Evolutionary conservation across 2,113 vertebrate species (phyloP).

Genomic region (Dissostichus mawsoni): DNA sequence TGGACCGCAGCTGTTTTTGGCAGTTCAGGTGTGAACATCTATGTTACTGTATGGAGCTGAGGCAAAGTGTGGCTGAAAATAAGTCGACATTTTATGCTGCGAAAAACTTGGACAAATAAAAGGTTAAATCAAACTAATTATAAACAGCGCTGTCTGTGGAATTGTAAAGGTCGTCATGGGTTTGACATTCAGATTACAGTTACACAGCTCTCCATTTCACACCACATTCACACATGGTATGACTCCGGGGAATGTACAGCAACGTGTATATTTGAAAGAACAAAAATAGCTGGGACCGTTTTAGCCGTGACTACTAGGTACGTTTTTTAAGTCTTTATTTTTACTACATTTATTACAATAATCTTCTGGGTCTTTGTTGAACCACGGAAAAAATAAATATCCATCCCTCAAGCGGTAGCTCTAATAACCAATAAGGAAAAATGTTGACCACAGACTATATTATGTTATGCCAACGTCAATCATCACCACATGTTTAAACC

Average conservation of each 20-base stretch:
- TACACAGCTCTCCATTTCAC: slow-evolving; percentile 9
- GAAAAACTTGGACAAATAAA: neutral
- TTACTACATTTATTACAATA: neutral
- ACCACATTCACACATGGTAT: slow-evolving; percentile 5
- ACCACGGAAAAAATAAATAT: neutral
- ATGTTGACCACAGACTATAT: too few relatives aligned
- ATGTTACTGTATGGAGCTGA: neutral
- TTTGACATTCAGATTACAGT: slow-evolving; percentile 7
- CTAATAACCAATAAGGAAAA: too few relatives aligned
- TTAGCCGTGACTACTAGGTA: neutral
- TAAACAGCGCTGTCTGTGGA: neutral
- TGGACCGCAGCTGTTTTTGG: neutral
- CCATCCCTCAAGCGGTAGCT: too few relatives aligned
- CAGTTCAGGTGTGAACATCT: neutral
- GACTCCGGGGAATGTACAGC: slow-evolving; percentile 14
- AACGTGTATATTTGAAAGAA: neutral
- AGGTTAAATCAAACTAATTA: neutral
- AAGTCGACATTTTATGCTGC: neutral
- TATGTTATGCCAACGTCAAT: too few relatives aligned
- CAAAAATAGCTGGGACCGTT: slow-evolving; percentile 8
- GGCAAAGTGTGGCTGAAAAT: slow-evolving; percentile 2
- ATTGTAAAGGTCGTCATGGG: neutral
- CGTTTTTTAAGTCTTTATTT: neutral
- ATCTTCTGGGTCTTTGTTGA: neutral
- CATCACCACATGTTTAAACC: too few relatives aligned